phyloP scores from a whole-genome alignment of 1,140 invertebrate genomes.

The Leptoteleia sp. region DNA sequence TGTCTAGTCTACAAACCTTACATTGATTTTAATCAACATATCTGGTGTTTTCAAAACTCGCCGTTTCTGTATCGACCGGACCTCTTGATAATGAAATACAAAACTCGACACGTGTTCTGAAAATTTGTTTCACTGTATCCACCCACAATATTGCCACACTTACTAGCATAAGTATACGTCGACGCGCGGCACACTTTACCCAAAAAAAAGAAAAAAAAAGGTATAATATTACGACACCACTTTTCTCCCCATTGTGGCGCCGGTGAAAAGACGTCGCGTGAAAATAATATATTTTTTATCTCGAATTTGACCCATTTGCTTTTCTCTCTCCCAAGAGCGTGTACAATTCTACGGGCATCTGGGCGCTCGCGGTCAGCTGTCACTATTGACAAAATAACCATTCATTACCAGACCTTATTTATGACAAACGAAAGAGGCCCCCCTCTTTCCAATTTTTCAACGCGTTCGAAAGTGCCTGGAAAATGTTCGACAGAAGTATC shows the following conservation, averaged over 20 bases:
- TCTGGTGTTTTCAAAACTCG: no score
- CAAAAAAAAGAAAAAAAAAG: no score
- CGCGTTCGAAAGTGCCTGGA: no score
- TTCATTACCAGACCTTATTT: no score
- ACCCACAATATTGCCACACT: conserved; percentile 2
- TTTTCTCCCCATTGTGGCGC: conserved; percentile 9
- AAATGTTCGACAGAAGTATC: no score
- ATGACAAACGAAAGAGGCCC: no score
- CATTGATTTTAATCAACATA: no score
- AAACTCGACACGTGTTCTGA: not conserved
- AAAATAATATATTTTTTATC: conserved; percentile 21
- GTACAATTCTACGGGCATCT: not conserved
- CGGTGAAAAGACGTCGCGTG: not conserved
- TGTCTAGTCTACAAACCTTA: no score
- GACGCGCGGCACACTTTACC: conserved; percentile 6
- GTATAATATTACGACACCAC: conserved; percentile 15
- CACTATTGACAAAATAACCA: conserved; percentile 25
- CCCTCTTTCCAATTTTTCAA: no score
- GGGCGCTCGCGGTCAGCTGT: conserved; percentile 1
- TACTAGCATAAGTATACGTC: not conserved
- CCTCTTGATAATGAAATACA: no score
- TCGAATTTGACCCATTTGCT: conserved; percentile 22
- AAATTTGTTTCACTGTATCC: not conserved
- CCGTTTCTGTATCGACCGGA: no score
- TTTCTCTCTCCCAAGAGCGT: conserved; percentile 8